These are phyloP conservation scores for Tetrapedia diversipes DNA, from an alignment of 2,888 invertebrate genomes.

Conservation along the genomic window DNA sequence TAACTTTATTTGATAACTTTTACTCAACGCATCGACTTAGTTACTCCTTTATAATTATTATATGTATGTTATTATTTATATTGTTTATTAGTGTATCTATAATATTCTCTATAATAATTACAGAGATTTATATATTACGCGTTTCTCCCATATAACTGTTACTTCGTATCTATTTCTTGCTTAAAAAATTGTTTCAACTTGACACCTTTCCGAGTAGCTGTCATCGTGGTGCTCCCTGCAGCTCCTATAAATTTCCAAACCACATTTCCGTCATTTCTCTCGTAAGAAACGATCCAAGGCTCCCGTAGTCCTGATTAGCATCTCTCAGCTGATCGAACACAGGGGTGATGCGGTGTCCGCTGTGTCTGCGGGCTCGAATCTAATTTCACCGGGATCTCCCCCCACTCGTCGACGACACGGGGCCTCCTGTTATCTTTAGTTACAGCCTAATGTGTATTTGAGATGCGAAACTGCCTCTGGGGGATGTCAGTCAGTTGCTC, in stretches of 20 bases:
- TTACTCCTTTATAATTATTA: not conserved
- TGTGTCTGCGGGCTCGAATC: slow-evolving; percentile 64
- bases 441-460: slow-evolving; percentile 77
- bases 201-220: not conserved
- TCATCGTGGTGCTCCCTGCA: not conserved
- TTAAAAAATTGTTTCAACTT: not conserved
- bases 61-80: no score
- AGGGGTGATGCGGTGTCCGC: slow-evolving; percentile 54
- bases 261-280: not conserved
- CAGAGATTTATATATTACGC: no score
- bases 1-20: no score
- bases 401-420: slow-evolving; percentile 77
- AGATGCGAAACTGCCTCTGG: slow-evolving; percentile 78
- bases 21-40: not conserved
- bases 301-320: slow-evolving; percentile 51
- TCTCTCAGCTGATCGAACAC: slow-evolving; percentile 75
- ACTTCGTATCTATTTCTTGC: no score
- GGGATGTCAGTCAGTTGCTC: slow-evolving; percentile 81
- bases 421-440: slow-evolving; percentile 80
- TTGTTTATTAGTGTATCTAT: no score
- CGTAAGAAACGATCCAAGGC: not conserved
- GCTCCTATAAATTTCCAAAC: not conserved
- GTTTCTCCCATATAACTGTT: no score
- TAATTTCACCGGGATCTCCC: slow-evolving; percentile 63
- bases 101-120: no score